Evolutionary conservation across 2,888 invertebrate species (phyloP).

Genomic region (Oligia latruncula): DNA sequence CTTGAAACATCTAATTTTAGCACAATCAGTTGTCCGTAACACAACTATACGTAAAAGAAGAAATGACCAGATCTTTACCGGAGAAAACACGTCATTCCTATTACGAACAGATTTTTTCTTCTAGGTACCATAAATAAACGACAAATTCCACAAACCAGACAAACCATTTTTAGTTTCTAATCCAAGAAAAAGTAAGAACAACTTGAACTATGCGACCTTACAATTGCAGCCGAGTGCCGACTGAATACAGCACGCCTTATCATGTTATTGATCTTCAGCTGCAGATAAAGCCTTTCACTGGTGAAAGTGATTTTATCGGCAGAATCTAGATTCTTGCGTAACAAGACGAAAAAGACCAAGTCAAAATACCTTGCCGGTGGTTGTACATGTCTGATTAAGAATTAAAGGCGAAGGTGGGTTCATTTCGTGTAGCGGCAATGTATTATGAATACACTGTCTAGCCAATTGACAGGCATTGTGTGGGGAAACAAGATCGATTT

Average conservation of each 20-base stretch:
- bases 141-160: slow-evolving; percentile 21
- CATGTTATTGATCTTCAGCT: slow-evolving; percentile 31
- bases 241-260: slow-evolving; percentile 43
- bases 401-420: slow-evolving; percentile 23
- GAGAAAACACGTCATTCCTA: slow-evolving; percentile 20
- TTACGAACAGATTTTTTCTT: not conserved
- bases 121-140: not conserved
- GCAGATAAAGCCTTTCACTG: slow-evolving; percentile 44
- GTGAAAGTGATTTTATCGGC: slow-evolving; percentile 51
- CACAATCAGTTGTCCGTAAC: not conserved
- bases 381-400: slow-evolving; percentile 40
- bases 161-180: slow-evolving; percentile 45
- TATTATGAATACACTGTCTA: slow-evolving; percentile 42
- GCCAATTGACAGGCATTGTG: slow-evolving; percentile 35
- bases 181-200: slow-evolving; percentile 37
- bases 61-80: slow-evolving; percentile 13
- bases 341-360: slow-evolving; percentile 10
- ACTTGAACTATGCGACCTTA: slow-evolving; percentile 48
- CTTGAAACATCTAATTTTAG: not conserved
- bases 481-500: slow-evolving; percentile 62
- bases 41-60: not conserved
- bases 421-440: slow-evolving; percentile 13
- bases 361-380: not conserved
- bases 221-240: slow-evolving; percentile 29
- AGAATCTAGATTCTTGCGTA: slow-evolving; percentile 33